Base-by-base conservation (phyloP, 2,113 vertebrate species). In the Odobenus rosmarus region DNA sequence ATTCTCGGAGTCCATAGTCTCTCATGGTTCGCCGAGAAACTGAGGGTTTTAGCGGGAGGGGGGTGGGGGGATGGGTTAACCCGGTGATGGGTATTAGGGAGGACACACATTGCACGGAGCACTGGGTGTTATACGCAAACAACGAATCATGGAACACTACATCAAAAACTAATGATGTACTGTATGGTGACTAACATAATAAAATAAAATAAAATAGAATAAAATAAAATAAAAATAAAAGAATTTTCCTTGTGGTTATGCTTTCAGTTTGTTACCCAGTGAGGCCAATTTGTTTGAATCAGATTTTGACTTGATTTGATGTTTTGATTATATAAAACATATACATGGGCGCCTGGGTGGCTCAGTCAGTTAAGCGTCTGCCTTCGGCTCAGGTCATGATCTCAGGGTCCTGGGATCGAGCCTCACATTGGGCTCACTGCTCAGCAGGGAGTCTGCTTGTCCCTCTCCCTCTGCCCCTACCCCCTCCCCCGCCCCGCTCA, bases 291-390 rank as follows among this genome's bases (percentile, higher is more conserved):
- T 96, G 79, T 96, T 95, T 97, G 74, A 92, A 92, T 95, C 92
- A 90, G 18, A 96, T 93, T 93, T 93, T 94, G 71, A 90, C 51
- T 84, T 89, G 86, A 94, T 96, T 95, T 97, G 90, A 28, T 93
- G 55, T 90, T 96, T 96, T 74, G 90, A 88, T 96, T 85, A 89
- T 26, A 69, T 21, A 79, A 80, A 95, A 95, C 24, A 86, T 80
- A 9, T 31, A 55, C 39, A 67, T 67, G 64, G 64, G 33, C 4
- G 33, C 33, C 67, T 69, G 67, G 16, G 33, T n/a, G 67, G 67
- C 67, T 69, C 67, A 69, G 67, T n/a, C 1, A 0, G 67, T 69
- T n/a, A 69, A 69, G 8, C 4, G 6, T 36, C 67, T 19, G 67
- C 67, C 67, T 69, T 69, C 1, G 18, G 67, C 67, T 69, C 33